A percentile compares a stretch with the other conserved stretches of the same genome.
Conservation (phyloP, 2,888 invertebrate genomes). For the Chironomus riparius region DNA sequence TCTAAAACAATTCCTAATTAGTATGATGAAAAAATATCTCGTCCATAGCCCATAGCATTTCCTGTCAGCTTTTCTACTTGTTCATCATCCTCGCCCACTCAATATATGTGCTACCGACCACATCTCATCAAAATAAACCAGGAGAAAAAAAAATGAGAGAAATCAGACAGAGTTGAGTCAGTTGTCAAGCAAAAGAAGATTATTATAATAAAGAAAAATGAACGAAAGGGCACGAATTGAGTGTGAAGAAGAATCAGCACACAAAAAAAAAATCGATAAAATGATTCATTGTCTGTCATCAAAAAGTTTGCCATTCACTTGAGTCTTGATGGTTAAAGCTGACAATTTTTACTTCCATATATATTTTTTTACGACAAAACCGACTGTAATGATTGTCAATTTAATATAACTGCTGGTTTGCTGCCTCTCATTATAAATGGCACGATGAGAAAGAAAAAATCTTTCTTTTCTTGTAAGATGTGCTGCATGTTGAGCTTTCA, state of each 20-base stretch:
- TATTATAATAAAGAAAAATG: no score
- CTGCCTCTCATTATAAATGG: conserved; percentile 1
- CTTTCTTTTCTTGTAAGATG: background rate
- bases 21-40: no score
- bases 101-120: no score
- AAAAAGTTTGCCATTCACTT: background rate
- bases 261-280: conserved; percentile 13
- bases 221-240: background rate
- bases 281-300: conserved; percentile 17
- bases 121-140: no score
- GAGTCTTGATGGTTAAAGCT: background rate
- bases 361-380: background rate
- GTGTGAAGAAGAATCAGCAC: background rate
- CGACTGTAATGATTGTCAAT: conserved; percentile 16
- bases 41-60: no score
- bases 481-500: background rate
- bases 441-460: no score
- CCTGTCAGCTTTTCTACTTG: no score
- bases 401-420: conserved; percentile 6
- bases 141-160: no score
- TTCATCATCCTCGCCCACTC: no score
- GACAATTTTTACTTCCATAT: background rate
- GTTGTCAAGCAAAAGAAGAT: background rate
- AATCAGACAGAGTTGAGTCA: background rate
- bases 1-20: no score